These are phyloP conservation scores for Rostratula benghalensis DNA, from an alignment of 2,113 vertebrate species.

Conservation along the genomic window DNA sequence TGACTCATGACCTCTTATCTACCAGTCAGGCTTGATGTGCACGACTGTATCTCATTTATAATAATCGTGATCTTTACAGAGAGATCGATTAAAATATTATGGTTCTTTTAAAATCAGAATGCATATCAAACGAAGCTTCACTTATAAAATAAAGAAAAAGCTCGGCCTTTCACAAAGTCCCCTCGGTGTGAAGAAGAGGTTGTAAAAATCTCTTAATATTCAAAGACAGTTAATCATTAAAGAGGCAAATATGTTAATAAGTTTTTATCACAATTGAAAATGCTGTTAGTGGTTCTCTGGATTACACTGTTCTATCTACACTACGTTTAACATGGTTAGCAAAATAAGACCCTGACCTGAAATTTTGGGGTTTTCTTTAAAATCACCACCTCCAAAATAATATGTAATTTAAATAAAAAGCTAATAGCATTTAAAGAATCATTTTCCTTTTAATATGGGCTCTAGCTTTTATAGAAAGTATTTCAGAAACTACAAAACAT, in stretches of 20 bases:
- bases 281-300: background rate
- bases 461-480: background rate
- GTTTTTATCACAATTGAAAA: conserved; percentile 51
- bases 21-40: conserved; percentile 48
- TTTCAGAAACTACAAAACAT: background rate
- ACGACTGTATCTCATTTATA: conserved; percentile 52
- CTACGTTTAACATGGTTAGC: background rate
- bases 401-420: background rate
- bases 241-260: conserved; percentile 49
- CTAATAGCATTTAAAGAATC: background rate
- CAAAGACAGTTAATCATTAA: conserved; percentile 62
- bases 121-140: conserved; percentile 35
- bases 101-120: conserved; percentile 45
- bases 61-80: conserved; percentile 38
- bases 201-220: conserved; percentile 58
- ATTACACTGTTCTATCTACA: background rate
- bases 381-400: background rate
- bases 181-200: background rate
- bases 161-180: background rate
- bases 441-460: background rate
- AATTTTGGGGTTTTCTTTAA: background rate
- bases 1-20: conserved; percentile 51
- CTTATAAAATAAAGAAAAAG: conserved; percentile 23
- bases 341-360: background rate
- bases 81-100: conserved; percentile 61